Conservation (phyloP, 2,888 invertebrate species). For the Caenorhabditis auriculariae region DNA sequence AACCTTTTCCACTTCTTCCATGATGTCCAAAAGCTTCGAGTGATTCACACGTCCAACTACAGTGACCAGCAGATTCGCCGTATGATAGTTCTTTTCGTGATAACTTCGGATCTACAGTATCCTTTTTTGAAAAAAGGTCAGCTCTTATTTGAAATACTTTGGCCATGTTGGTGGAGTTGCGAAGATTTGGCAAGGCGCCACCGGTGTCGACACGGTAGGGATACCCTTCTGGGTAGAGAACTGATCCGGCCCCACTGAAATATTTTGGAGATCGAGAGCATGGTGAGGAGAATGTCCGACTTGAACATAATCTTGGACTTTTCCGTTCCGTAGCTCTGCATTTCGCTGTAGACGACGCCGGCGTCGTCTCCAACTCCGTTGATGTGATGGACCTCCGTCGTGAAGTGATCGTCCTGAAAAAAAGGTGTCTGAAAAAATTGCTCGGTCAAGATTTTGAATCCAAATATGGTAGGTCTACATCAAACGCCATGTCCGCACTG, state of each 20-base stretch:
- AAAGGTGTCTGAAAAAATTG: too few relatives aligned
- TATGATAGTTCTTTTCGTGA: constrained; percentile 82
- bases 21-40: constrained; percentile 76
- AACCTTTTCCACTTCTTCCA: constrained; percentile 76
- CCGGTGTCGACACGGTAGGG: constrained; percentile 85
- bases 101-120: constrained; percentile 73
- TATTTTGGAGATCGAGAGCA: too few relatives aligned
- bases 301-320: constrained; percentile 56
- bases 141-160: too few relatives aligned
- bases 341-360: constrained; percentile 93
- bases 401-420: constrained; percentile 77
- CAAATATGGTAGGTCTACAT: too few relatives aligned
- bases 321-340: constrained; percentile 69
- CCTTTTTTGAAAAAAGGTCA: too few relatives aligned
- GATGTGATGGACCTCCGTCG: constrained; percentile 88
- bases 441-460: too few relatives aligned
- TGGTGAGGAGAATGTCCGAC: background rate
- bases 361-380: constrained; percentile 85
- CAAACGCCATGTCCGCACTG: too few relatives aligned
- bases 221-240: constrained; percentile 75
- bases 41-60: constrained; percentile 76
- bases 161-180: constrained; percentile 78
- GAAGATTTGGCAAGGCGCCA: constrained; percentile 80
- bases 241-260: constrained; percentile 28
- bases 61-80: constrained; percentile 83